Evolutionary conservation across 2,888 invertebrate species (phyloP).

Genomic region (Pyrrhosoma nymphula): DNA sequence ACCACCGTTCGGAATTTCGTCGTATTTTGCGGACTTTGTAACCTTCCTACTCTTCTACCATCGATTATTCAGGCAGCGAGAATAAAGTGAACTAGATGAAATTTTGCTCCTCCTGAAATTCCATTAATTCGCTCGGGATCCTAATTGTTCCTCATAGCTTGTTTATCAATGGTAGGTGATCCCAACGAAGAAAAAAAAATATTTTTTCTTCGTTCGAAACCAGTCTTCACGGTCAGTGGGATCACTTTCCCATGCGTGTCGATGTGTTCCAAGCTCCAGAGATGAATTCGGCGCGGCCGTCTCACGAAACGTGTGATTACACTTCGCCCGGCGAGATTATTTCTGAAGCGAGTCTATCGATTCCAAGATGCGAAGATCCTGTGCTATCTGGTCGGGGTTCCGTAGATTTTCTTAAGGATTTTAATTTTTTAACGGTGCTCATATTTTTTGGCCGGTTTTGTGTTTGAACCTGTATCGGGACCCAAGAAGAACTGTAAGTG

Average conservation of each 20-base stretch:
- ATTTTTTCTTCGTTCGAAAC: neutral
- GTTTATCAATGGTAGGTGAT: neutral
- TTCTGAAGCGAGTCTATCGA: no score
- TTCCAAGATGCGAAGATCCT: no score
- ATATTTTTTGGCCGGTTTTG: no score
- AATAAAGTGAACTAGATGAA: neutral
- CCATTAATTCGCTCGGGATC: neutral
- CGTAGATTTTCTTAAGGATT: no score
- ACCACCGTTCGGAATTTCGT: neutral
- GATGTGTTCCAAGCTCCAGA: neutral
- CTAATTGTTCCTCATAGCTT: neutral
- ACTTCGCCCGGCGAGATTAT: no score
- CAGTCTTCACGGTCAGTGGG: constrained; percentile 5
- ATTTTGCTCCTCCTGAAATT: neutral
- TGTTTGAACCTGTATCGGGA: no score
- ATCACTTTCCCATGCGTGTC: neutral
- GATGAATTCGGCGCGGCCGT: neutral
- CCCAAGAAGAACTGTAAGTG: no score
- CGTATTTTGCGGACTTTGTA: neutral
- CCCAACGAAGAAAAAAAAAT: neutral
- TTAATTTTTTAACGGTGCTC: no score
- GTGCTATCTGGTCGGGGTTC: no score
- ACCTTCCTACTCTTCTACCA: neutral
- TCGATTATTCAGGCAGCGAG: neutral
- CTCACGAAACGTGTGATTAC: no score